A percentile compares a stretch with the other conserved stretches of the same genome.
phyloP scores from a whole-genome alignment of 2,797 vertebrate genomes.

The Hypotaenidia philippensis region DNA sequence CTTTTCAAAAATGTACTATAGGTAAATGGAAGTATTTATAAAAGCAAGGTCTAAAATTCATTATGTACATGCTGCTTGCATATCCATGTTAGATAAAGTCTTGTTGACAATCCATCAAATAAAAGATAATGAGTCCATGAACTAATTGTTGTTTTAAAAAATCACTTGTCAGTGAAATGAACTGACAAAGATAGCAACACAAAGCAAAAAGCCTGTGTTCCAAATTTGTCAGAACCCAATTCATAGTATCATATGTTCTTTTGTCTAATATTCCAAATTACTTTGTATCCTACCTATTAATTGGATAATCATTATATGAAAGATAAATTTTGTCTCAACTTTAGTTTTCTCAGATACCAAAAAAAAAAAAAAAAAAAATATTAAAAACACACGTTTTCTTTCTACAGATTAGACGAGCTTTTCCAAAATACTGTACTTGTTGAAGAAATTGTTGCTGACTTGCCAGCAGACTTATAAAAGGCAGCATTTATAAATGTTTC shows the following conservation, averaged over 20 bases:
- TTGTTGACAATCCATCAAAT: neutral
- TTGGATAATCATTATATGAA: neutral
- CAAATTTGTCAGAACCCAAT: neutral
- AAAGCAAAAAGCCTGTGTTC: neutral
- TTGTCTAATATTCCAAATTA: neutral
- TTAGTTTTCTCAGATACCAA: neutral
- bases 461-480: slow-evolving; percentile 8
- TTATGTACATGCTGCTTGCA: neutral
- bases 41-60: neutral
- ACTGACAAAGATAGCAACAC: neutral
- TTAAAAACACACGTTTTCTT: neutral
- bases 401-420: neutral
- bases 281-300: neutral
- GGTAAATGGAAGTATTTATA: neutral
- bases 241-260: neutral
- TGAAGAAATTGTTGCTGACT: slow-evolving; percentile 7
- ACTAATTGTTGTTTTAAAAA: neutral
- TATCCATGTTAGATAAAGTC: neutral
- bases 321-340: accelerated
- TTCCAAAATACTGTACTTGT: neutral
- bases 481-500: slow-evolving; percentile 5
- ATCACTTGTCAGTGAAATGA: neutral
- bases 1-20: neutral
- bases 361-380: neutral
- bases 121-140: neutral